phyloP scores from a whole-genome alignment of 2,797 vertebrate genomes.

The Rhinophrynus dorsalis region DNA sequence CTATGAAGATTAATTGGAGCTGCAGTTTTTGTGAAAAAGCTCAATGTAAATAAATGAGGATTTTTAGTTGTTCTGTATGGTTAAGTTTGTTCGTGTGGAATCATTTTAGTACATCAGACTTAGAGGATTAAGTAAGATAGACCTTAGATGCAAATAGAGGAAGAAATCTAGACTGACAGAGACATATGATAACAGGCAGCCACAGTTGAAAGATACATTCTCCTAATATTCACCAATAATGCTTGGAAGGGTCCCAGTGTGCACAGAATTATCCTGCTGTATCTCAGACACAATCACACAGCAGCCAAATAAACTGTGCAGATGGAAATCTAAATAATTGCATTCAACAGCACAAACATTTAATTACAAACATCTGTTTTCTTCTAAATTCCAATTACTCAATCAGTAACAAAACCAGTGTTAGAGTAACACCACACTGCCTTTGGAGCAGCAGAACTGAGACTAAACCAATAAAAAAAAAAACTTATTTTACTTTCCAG shows the following conservation, averaged over 20 bases:
- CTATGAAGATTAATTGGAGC: no score
- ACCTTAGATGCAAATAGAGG: not conserved
- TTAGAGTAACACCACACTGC: not conserved
- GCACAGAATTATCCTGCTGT: not conserved
- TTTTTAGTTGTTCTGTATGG: no score
- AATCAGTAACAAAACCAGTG: conserved; percentile 51
- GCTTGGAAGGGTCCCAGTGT: not conserved
- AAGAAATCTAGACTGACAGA: not conserved
- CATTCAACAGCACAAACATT: conserved; percentile 72
- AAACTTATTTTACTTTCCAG: not conserved
- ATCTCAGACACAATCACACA: not conserved
- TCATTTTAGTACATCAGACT: no score
- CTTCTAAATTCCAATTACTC: conserved; percentile 74
- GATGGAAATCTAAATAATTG: conserved; percentile 51
- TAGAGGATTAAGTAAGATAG: not conserved
- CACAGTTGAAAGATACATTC: not conserved
- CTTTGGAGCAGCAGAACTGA: not conserved
- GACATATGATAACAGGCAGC: not conserved
- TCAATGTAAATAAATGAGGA: no score
- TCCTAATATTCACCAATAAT: not conserved
- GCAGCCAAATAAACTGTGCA: not conserved
- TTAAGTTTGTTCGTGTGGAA: no score
- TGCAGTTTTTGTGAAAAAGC: no score
- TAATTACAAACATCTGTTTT: conserved; percentile 78
- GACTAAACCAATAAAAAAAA: not conserved